Evolutionary conservation across 2,888 invertebrate genomes (phyloP).

Genomic region (Ophioninae sp.): DNA sequence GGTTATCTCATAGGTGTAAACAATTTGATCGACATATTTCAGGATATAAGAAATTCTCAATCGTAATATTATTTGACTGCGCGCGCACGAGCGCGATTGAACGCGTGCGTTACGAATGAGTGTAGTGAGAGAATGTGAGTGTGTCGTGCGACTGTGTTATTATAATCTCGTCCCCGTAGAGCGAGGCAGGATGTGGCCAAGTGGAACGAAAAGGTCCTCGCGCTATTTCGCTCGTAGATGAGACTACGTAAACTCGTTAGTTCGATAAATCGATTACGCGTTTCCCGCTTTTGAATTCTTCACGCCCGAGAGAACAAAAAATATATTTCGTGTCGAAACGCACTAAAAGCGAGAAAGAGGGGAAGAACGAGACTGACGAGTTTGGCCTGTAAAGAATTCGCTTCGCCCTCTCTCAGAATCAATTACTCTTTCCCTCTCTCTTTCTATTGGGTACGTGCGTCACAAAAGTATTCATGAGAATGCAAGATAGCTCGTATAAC

Average conservation of each 20-base stretch:
- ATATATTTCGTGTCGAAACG: conserved; percentile 5
- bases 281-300: conserved; percentile 17
- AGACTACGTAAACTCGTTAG: conserved; percentile 58
- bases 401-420: not conserved
- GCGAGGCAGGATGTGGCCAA: conserved; percentile 9
- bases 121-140: not conserved
- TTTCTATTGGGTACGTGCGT: not conserved
- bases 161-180: conserved; percentile 22
- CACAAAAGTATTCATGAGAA: not conserved
- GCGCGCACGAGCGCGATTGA: not conserved
- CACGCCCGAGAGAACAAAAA: not conserved
- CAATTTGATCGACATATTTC: conserved; percentile 93
- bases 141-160: not conserved
- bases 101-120: conserved; percentile 14
- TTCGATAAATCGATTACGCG: conserved; percentile 50
- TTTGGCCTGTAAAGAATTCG: conserved; percentile 2
- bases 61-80: conserved; percentile 54
- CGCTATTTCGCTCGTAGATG: conserved; percentile 28
- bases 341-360: not conserved
- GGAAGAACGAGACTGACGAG: not conserved
- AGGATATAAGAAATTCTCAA: conserved; percentile 82
- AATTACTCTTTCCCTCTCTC: not conserved
- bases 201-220: conserved; percentile 30
- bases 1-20: conserved; percentile 96
- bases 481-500: conserved; percentile 30